Evolutionary conservation across 1,140 invertebrate species (phyloP).

Genomic region (Drosophila gunungcola): DNA sequence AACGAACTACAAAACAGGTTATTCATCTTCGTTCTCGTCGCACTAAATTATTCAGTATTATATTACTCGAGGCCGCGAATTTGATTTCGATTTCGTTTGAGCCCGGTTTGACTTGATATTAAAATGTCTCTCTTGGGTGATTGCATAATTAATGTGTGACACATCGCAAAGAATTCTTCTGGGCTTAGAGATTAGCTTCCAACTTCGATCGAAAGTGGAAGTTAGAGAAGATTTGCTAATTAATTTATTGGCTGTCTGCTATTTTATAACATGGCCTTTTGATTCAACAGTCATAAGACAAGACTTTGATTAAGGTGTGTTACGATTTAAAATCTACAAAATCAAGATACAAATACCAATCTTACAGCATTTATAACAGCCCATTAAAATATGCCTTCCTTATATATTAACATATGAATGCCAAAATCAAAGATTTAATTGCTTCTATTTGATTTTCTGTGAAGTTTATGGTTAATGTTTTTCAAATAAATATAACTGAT

Average conservation of each 20-base stretch:
- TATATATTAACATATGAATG: constrained; percentile 21
- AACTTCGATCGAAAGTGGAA: constrained; percentile 18
- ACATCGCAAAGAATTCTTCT: constrained; percentile 17
- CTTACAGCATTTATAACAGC: background rate
- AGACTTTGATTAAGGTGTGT: no score
- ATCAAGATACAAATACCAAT: background rate
- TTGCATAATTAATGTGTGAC: constrained; percentile 49
- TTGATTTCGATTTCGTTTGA: constrained; percentile 24
- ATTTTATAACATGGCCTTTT: no score
- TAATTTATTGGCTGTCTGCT: no score
- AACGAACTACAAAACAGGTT: constrained; percentile 19
- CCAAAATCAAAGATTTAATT: background rate
- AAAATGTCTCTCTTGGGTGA: constrained; percentile 22
- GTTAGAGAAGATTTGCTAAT: background rate
- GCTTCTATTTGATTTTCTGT: background rate
- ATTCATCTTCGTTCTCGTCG: constrained; percentile 34
- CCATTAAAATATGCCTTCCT: background rate
- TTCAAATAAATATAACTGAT: no score
- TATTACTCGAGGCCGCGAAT: constrained; percentile 14
- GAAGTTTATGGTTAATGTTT: background rate
- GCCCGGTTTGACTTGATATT: constrained; percentile 48
- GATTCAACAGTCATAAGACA: no score
- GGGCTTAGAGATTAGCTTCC: constrained; percentile 4
- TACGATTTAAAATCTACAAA: background rate
- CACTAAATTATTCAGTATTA: constrained; percentile 32